Evolutionary conservation across 1,140 invertebrate species (phyloP).

Genomic region (Neotoxoptera formosana): DNA sequence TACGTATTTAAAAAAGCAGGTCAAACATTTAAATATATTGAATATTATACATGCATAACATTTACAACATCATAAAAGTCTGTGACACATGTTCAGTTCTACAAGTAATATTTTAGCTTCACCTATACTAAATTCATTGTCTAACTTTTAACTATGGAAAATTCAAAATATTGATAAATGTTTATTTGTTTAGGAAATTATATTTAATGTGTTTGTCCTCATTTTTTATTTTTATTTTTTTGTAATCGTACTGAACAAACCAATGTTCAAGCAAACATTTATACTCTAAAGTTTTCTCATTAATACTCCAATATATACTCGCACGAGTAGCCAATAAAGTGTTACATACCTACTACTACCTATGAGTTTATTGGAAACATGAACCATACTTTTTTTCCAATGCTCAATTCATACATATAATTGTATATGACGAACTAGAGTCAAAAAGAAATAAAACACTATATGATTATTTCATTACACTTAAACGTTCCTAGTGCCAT

Average conservation of each 20-base stretch:
- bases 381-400: not conserved
- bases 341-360: not conserved
- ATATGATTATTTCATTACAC: constrained; percentile 51
- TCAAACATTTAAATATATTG: not conserved
- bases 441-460: constrained; percentile 23
- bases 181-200: not conserved
- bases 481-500: constrained; percentile 37
- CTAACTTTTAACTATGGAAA: constrained; percentile 12
- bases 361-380: not conserved
- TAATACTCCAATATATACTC: not conserved
- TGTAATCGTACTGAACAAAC: not conserved
- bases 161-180: not conserved
- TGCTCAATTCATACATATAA: not conserved
- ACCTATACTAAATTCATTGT: not conserved
- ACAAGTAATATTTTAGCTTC: not conserved
- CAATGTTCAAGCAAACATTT: not conserved
- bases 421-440: not conserved
- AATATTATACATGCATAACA: not conserved
- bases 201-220: constrained; percentile 36
- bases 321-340: not conserved
- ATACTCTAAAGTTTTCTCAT: not conserved
- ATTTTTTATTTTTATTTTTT: not conserved
- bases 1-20: constrained; percentile 6
- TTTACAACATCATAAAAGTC: not conserved
- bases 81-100: not conserved